Evolutionary conservation across 2,888 invertebrate species (phyloP).

Genomic region (Nebria salina): DNA sequence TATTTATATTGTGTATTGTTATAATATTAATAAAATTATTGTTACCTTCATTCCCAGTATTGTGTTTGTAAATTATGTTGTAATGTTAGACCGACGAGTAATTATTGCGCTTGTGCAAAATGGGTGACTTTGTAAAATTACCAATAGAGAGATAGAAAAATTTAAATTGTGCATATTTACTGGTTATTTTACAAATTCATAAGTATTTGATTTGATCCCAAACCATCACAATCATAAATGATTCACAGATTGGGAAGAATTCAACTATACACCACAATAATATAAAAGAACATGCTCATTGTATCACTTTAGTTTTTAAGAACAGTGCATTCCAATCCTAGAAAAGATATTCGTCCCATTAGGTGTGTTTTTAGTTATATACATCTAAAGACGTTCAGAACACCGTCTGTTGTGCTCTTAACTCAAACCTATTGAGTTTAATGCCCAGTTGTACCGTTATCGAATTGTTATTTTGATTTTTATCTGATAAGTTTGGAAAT

Average conservation of each 20-base stretch:
- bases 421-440: neutral
- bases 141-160: neutral
- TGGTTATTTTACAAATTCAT: no score
- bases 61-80: conserved; percentile 11
- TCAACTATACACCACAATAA: neutral
- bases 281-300: conserved; percentile 16
- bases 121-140: neutral
- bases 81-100: conserved; percentile 6
- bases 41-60: conserved; percentile 17
- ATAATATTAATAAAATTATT: conserved; percentile 3
- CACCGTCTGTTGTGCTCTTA: neutral
- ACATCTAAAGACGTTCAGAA: neutral
- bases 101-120: neutral
- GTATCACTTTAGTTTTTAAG: neutral
- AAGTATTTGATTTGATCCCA: no score
- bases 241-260: neutral
- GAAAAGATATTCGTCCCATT: neutral
- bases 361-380: neutral
- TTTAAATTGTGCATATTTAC: no score
- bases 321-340: neutral
- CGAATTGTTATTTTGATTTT: no score
- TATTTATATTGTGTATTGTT: conserved; percentile 11
- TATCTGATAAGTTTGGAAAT: no score
- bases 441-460: no score
- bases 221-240: neutral